Base-by-base conservation (phyloP, 2,113 vertebrate genomes). In the Aptenodytes patagonicus region DNA sequence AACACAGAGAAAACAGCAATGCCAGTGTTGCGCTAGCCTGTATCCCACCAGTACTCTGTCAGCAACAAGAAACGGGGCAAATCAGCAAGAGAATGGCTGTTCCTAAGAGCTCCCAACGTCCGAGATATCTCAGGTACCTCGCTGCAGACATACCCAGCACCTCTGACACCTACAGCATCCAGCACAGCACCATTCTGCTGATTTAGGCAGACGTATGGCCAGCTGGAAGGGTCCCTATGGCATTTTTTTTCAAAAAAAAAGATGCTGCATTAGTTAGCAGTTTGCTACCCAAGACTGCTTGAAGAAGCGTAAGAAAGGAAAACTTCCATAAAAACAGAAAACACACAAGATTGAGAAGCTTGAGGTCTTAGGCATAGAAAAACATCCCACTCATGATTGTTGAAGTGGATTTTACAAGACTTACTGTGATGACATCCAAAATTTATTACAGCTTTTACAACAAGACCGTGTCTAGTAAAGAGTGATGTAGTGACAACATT, bases 361-460 rank as follows among this genome's bases (percentile, higher is more conserved):
- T 36, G 36, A 36, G 36, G 36, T 36, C 36, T 36, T 36, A 36
- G 36, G 36, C 36, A 52, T 1, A 83, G 64, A 68, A 91, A 75
- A 83, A 55, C 28, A 54, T 38, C 71, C 92, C 70, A 95, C 93
- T 92, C 92, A 68, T 28, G 89, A 96, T 51, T 61, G 60, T 34
- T 76, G 38, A 58, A 93, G 89, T 83, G 83, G 81, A 92, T 96
- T 94, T 95, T 85, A 92, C 89, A 95, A 90, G 94, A 61, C 71
- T 83, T 91, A 55, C 44, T 92, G 60, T 91, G 90, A 97, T 94
- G 93, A 94, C 94, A 96, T 51, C 65, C 64, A 86, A 93, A 97
- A 97, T 95, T 96, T 97, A 96, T 93, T 83, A 85, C 61, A 92
- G 49, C 72, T 93, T 97, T 97, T 96, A 97, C 89, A 91, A 80